phyloP scores from a whole-genome alignment of 2,888 invertebrate species.

The Meloe dianella region DNA sequence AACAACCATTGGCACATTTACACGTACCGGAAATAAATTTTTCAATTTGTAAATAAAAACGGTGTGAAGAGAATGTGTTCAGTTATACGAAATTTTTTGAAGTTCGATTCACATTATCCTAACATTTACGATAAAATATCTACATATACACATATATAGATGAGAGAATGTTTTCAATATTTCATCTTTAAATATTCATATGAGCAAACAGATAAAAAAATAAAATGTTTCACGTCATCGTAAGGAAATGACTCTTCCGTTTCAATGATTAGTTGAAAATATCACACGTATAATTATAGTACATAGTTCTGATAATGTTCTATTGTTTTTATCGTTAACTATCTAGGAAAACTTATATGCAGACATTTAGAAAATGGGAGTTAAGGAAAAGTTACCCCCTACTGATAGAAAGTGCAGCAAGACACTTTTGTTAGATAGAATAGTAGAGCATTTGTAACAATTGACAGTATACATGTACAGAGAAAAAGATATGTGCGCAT shows the following conservation, averaged over 20 bases:
- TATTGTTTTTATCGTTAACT: background rate
- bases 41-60: constrained; percentile 40
- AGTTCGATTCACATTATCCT: constrained; percentile 29
- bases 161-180: background rate
- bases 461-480: background rate
- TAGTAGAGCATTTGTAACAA: background rate
- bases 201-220: constrained; percentile 3
- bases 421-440: no score
- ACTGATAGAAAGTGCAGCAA: background rate
- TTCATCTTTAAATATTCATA: constrained; percentile 1
- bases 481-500: constrained; percentile 1
- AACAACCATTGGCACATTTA: constrained; percentile 48
- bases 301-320: background rate
- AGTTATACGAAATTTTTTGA: constrained; percentile 34
- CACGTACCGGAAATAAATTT: constrained; percentile 46
- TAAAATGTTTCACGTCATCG: background rate
- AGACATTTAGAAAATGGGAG: background rate
- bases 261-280: background rate
- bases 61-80: constrained; percentile 30
- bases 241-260: constrained; percentile 6
- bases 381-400: background rate
- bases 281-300: constrained; percentile 4
- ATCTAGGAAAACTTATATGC: background rate
- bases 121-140: background rate
- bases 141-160: background rate